Evolutionary conservation across 1,140 invertebrate genomes (phyloP), one percentile per base, ranked within the genome.

Genomic region (Steinernema khuongi): DNA sequence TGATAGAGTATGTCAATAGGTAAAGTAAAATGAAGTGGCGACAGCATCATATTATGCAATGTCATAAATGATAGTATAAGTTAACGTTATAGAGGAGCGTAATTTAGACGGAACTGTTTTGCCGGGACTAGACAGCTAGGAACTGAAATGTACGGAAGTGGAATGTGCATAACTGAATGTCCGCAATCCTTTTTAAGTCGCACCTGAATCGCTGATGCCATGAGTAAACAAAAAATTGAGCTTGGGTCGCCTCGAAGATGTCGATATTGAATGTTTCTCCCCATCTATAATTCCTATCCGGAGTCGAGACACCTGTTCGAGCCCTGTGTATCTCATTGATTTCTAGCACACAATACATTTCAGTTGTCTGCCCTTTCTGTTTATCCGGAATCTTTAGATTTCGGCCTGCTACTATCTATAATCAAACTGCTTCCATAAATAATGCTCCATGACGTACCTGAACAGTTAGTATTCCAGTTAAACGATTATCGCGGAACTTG

Each of bases 181-280:
- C n/a, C n/a, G n/a, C n/a, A n/a, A n/a, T n/a, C n/a, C n/a, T n/a
- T n/a, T n/a, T n/a, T n/a, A 82, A 81, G 77, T 86, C 86, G 70
- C 86, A 88, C 71, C 88, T 80, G 44, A 85, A 80, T 79, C 88
- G 88, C 70, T 87, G 86, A 78, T 85, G 86, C 81, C 86, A 99
- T 0, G 94, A 96, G 86, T 99, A 99, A 18, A 99, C 93, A 67
- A 98, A 89, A 77, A 99, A 91, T 81, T 97, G 94, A 41, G 98
- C 88, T 86, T 97, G 93, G 78, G 92, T 91, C 80, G 96, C 96
- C 77, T 92, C 91, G 29, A 96, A 92, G 43, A 99, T 87, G 84
- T 99, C 96, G 75, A 99, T 88, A 86, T 99, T 96, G 82, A 99
- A 99, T 29, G 93, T 94, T 87, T 99, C 96, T 83, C 97, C 94